Base-by-base conservation (phyloP, 1,140 invertebrate species). In the Aphelinus atriplicis region DNA sequence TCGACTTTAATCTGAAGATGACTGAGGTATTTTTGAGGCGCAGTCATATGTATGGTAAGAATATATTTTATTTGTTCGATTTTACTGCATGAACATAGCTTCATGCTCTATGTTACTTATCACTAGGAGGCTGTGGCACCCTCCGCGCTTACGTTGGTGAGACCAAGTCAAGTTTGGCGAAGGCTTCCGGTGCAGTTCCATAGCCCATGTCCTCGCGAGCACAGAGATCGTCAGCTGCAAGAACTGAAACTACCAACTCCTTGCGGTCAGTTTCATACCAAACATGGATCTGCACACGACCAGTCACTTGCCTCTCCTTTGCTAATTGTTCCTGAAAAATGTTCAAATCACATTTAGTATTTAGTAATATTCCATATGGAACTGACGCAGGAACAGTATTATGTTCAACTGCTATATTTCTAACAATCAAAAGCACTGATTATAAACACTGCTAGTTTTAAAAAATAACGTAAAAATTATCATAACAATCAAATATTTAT, bases 221-320 rank as follows among this genome's bases (percentile, higher is more conserved):
- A 55, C 94, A 93, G 75, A 96, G 89, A 85, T 95, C 94, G 80
- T 96, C 94, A 5, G 92, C 95, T 3, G 94, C 94, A 82, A 96
- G 90, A 47, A 96, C 90, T 3, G 94, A 93, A 6, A 96, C 93
- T 1, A 95, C 93, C 75, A 96, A 86, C 80, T 95, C 95, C 77
- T 91, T 92, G 53, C 94, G 90, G 79, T 95, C 94, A 43, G 92
- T 90, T 80, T 95, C 93, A 85, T 95, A 96, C 92, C 93, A 95
- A 42, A 96, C 92, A 86, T 96, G 94, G 75, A 96, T 91, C 86
- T 96, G 95, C 43, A 95, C 91, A 42, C 95, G 90, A 42, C 93
- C 93, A 48, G 90, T 92, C 71, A 95, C 92, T 79, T 91, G 91
- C 73, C 92, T 90, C 83, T 95, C 93, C 51, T 93, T 91, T 3